These are phyloP conservation scores for Listrodromus nycthemerus DNA, from an alignment of 2,888 invertebrate genomes.

Conservation along the genomic window DNA sequence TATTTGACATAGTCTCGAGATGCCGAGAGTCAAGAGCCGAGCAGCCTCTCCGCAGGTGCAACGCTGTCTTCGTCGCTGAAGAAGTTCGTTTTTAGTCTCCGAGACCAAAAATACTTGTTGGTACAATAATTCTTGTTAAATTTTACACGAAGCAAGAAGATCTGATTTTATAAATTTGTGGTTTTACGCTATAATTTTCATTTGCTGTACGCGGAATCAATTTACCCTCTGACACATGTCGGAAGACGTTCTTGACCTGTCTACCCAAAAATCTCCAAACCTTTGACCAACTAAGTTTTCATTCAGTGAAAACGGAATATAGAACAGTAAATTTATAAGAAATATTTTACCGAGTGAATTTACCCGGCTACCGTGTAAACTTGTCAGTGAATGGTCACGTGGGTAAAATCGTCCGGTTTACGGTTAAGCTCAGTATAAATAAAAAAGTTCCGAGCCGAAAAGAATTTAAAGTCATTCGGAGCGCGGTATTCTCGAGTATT, in stretches of 20 bases:
- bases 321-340: not conserved
- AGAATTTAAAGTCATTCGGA: constrained; percentile 26
- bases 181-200: not conserved
- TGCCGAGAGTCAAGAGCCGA: not conserved
- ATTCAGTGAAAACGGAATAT: not conserved
- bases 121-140: not conserved
- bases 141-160: not conserved
- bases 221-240: too few species aligned
- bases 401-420: not conserved
- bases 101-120: not conserved
- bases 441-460: not conserved
- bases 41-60: not conserved
- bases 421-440: not conserved
- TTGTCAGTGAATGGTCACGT: not conserved
- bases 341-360: not conserved
- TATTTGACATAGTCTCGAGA: constrained; percentile 33
- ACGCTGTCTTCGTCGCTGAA: not conserved
- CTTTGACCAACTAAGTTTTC: not conserved
- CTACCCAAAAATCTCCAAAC: too few species aligned
- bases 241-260: too few species aligned
- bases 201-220: not conserved
- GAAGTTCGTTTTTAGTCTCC: not conserved
- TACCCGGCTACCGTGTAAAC: not conserved
- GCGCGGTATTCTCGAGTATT: constrained; percentile 5
- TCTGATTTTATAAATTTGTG: not conserved